Base-by-base conservation (phyloP, 2,797 vertebrate species). In the Tragopan temminckii region DNA sequence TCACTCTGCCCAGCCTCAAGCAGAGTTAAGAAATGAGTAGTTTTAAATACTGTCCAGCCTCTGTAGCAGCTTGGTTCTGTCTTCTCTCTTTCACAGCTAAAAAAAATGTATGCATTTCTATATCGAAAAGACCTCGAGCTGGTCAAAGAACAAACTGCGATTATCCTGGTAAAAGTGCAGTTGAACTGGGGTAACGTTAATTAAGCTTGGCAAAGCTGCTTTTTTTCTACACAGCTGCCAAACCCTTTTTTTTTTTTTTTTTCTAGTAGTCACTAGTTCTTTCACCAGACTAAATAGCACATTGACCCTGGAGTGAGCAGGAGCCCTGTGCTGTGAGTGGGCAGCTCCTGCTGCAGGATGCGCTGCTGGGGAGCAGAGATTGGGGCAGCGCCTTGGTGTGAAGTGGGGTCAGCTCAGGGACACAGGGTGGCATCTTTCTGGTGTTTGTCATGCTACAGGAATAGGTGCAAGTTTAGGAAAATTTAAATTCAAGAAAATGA, bases 221-320 rank as follows among this genome's bases (percentile, higher is more conserved):
- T 53, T 70, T 85, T 90, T 93, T 83, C 46, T 82, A 33, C 8
- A 4, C 46, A 68, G 62, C 75, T 89, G 79, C 79, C 67, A 81
- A 66, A 33, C 16, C 12, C 35, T 25, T 36, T 48, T 75, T 25
- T 14, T n/a, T 25, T 5, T 24, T 46, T 46, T 46, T 12, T 11
- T 67, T 77, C 46, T 38, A 72, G 57, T 74, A 43, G 6, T 67
- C 2, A 2, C 85, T 91, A 25, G 21, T 85, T 83, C 66, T 92
- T 87, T 87, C 55, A 80, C 68, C 81, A 82, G 35, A 80, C 46
- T 64, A 89, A 93, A 89, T 80, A 85, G 82, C 88, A 89, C 75
- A 40, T 33, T 94, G 88, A 75, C 64, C 80, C 72, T 72, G 40
- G 53, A 62, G 78, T 85, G 48, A 77, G 87, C 62, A 58, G 15